Percentiles rank a stretch among this genome's conserved stretches.
These are phyloP conservation scores for Xenops minutus DNA, from an alignment of 2,797 vertebrate species.

Conservation along the genomic window DNA sequence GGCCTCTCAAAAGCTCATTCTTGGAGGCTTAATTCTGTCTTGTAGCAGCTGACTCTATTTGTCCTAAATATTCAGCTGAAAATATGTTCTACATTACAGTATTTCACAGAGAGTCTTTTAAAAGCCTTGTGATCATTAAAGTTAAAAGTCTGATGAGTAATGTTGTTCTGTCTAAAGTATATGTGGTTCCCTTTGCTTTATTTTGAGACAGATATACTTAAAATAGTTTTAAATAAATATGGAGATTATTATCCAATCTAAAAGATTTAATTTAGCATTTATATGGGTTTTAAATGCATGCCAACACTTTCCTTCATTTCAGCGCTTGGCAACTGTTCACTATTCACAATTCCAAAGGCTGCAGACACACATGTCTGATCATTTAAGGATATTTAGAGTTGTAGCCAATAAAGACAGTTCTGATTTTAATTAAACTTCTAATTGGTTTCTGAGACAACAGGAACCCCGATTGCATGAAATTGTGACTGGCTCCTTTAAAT, in stretches of 20 bases:
- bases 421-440: constrained; percentile 71
- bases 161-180: constrained; percentile 70
- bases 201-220: constrained; percentile 71
- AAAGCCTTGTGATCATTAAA: constrained; percentile 65
- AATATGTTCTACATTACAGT: constrained; percentile 74
- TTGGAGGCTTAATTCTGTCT: constrained; percentile 64
- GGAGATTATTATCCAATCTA: constrained; percentile 76
- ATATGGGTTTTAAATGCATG: constrained; percentile 64
- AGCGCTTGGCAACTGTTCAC: constrained; percentile 53
- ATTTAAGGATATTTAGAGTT: constrained; percentile 67
- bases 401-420: constrained; percentile 57
- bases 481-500: constrained; percentile 61
- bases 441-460: constrained; percentile 65
- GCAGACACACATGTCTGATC: constrained; percentile 65
- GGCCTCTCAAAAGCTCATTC: constrained; percentile 28
- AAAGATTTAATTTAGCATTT: constrained; percentile 75
- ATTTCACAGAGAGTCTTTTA: constrained; percentile 64
- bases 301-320: constrained; percentile 68
- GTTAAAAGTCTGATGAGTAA: constrained; percentile 74
- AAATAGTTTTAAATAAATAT: constrained; percentile 75
- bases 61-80: constrained; percentile 58
- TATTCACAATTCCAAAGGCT: constrained; percentile 63
- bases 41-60: constrained; percentile 59
- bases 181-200: constrained; percentile 69
- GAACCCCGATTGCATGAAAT: not conserved